phyloP scores from a whole-genome alignment of 2,888 invertebrate genomes.

The Cerceris ruficornis region DNA sequence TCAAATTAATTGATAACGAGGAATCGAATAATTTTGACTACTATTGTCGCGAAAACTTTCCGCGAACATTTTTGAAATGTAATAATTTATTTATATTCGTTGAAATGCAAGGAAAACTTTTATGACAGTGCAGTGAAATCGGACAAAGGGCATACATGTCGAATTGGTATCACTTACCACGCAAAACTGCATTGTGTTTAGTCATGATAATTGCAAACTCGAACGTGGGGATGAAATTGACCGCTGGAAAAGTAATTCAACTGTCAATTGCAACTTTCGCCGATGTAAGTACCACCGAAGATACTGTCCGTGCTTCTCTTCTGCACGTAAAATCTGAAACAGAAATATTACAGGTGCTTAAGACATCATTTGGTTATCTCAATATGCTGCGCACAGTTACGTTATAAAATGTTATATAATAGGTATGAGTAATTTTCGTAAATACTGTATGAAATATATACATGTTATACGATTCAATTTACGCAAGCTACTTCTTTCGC shows the following conservation, averaged over 20 bases:
- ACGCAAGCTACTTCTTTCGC: no score
- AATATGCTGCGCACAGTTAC: neutral
- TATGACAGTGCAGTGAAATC: conserved; percentile 57
- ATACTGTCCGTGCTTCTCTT: neutral
- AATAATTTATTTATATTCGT: neutral
- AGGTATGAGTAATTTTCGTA: no score
- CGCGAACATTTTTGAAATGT: neutral
- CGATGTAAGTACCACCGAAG: conserved; percentile 36
- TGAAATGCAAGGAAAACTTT: conserved; percentile 23
- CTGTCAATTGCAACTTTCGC: conserved; percentile 68
- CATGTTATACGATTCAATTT: no score
- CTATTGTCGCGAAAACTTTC: neutral
- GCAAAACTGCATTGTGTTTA: conserved; percentile 45
- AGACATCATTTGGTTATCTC: neutral
- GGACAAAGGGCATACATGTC: conserved; percentile 63
- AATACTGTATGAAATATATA: no score
- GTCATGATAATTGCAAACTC: conserved; percentile 55
- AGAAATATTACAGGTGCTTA: neutral
- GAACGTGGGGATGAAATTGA: conserved; percentile 53
- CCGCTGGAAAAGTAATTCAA: conserved; percentile 71
- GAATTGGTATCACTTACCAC: conserved; percentile 63
- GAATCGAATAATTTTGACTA: no score
- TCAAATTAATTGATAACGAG: no score
- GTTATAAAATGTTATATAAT: no score
- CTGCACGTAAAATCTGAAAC: neutral